Evolutionary conservation across 2,888 invertebrate genomes (phyloP).

Genomic region (Leptinotarsa rubiginosa): DNA sequence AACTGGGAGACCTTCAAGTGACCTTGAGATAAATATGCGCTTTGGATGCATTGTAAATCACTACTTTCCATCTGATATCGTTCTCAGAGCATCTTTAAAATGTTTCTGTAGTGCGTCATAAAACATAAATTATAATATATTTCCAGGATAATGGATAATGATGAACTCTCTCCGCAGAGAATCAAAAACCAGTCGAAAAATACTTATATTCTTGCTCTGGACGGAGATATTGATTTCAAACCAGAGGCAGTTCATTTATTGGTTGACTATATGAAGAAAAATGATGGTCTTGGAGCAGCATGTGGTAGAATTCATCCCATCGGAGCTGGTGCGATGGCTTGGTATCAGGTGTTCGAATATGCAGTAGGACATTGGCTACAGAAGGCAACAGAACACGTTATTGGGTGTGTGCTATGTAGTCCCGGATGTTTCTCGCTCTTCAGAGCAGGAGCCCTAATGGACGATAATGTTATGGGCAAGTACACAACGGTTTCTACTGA

Average conservation of each 20-base stretch:
- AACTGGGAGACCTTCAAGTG: too few species aligned
- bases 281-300: constrained; percentile 79
- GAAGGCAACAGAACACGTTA: constrained; percentile 91
- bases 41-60: too few species aligned
- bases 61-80: too few species aligned
- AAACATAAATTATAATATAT: constrained; percentile 19
- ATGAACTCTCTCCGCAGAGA: constrained; percentile 64
- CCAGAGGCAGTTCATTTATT: constrained; percentile 83
- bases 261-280: constrained; percentile 88
- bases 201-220: constrained; percentile 85
- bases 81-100: too few species aligned
- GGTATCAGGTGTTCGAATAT: constrained; percentile 82
- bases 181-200: constrained; percentile 76
- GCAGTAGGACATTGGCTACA: constrained; percentile 94
- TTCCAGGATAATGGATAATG: constrained; percentile 59
- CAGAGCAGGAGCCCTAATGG: constrained; percentile 89
- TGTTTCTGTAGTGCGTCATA: not conserved
- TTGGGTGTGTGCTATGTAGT: constrained; percentile 90
- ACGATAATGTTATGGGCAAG: constrained; percentile 88
- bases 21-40: too few species aligned
- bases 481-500: constrained; percentile 84
- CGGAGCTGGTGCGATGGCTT: constrained; percentile 71
- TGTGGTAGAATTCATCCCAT: constrained; percentile 92
- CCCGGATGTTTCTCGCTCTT: constrained; percentile 94
- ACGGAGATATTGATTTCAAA: constrained; percentile 91